Evolutionary conservation across 2,113 vertebrate genomes (phyloP).

Genomic region (Tachysurus fulvidraco): DNA sequence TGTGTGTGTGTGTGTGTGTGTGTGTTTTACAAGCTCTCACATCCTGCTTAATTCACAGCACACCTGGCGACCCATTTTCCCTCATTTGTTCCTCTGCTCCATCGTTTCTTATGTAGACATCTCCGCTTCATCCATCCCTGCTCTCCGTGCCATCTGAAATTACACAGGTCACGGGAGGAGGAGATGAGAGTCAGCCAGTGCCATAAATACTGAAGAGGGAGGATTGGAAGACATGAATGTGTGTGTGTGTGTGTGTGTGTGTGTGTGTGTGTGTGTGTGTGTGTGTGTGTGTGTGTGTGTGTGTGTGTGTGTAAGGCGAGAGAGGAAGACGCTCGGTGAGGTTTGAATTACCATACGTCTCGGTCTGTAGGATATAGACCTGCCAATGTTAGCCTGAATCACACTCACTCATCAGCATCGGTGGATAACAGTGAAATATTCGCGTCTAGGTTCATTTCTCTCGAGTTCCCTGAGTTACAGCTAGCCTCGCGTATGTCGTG

Average conservation of each 20-base stretch:
- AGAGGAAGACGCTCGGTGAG: constrained; percentile 6
- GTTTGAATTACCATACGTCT: constrained; percentile 36
- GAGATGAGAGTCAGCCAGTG: constrained; percentile 47
- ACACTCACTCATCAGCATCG: neutral
- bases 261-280: constrained; percentile 11
- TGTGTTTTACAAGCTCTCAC: constrained; percentile 14
- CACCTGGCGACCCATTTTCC: constrained; percentile 37
- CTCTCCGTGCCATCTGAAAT: constrained; percentile 56
- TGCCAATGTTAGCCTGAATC: constrained; percentile 12
- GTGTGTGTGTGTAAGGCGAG: neutral
- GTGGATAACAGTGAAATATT: constrained; percentile 11
- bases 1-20: constrained; percentile 11
- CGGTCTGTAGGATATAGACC: constrained; percentile 4
- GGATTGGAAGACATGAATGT: neutral
- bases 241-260: neutral
- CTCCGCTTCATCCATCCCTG: constrained; percentile 43
- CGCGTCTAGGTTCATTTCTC: constrained; percentile 8
- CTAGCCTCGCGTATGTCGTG: neutral
- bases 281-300: neutral
- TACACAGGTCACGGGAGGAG: constrained; percentile 52
- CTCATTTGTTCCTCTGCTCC: constrained; percentile 14
- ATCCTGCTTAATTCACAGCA: constrained; percentile 36
- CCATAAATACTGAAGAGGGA: constrained; percentile 51
- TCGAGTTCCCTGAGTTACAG: neutral
- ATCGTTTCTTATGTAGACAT: constrained; percentile 41